phyloP scores from a whole-genome alignment of 2,888 invertebrate species.

The Synergus gifuensis region DNA sequence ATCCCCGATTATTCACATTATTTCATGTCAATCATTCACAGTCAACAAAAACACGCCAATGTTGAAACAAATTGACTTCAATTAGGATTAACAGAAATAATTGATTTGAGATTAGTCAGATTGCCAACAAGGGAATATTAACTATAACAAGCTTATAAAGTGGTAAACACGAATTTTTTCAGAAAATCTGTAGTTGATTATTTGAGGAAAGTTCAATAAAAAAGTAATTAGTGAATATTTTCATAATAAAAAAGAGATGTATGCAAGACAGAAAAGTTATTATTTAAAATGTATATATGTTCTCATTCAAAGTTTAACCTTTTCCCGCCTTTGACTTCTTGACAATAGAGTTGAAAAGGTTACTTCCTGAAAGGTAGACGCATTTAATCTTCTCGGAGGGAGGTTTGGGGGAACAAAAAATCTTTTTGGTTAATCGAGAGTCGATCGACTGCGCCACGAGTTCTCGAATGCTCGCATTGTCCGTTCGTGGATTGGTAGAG shows the following conservation, averaged over 20 bases:
- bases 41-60: background rate
- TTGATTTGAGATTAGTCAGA: background rate
- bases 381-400: slow-evolving; percentile 48
- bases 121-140: background rate
- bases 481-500: slow-evolving; percentile 67
- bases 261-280: too few species aligned
- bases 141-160: background rate
- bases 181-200: too few species aligned
- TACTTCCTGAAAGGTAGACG: slow-evolving; percentile 44
- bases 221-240: too few species aligned
- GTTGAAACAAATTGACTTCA: background rate
- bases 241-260: too few species aligned
- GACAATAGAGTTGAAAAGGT: slow-evolving; percentile 21
- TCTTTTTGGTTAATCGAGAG: slow-evolving; percentile 70
- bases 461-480: slow-evolving; percentile 67
- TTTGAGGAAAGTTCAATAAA: too few species aligned
- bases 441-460: slow-evolving; percentile 68
- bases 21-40: background rate
- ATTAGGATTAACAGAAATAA: background rate
- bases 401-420: slow-evolving; percentile 53
- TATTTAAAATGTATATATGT: too few species aligned
- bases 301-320: background rate
- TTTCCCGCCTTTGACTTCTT: background rate
- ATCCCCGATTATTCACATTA: background rate
- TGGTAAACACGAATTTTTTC: too few species aligned